A percentile compares a stretch with the other conserved stretches of the same genome.
These are phyloP conservation scores for Heliconius nattereri DNA, from an alignment of 1,140 invertebrate genomes.

Conservation along the genomic window DNA sequence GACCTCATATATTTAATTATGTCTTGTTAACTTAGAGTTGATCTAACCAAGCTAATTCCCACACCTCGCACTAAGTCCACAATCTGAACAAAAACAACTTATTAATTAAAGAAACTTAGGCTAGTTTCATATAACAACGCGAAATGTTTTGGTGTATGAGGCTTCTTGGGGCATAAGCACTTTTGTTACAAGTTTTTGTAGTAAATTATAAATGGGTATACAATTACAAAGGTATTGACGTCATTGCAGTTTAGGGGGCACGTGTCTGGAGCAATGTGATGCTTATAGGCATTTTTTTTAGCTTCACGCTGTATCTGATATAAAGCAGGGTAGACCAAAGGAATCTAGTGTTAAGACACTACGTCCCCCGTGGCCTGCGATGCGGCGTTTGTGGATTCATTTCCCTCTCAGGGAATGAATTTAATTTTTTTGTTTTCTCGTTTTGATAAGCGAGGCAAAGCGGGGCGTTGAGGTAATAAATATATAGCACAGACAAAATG, in stretches of 20 bases:
- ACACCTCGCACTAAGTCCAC: not conserved
- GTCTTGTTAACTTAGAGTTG: not conserved
- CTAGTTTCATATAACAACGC: conserved; percentile 1
- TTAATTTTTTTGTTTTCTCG: too few relatives aligned
- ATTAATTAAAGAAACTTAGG: conserved; percentile 9
- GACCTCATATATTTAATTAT: not conserved
- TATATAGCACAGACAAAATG: too few relatives aligned
- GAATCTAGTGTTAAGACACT: too few relatives aligned
- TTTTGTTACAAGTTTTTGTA: not conserved
- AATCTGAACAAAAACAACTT: conserved; percentile 1
- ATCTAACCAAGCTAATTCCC: not conserved
- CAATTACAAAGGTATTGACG: not conserved
- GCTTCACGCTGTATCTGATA: too few relatives aligned
- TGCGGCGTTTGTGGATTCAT: too few relatives aligned
- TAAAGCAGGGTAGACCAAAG: too few relatives aligned
- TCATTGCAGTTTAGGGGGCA: not conserved
- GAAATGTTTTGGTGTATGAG: not conserved
- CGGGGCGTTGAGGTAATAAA: too few relatives aligned
- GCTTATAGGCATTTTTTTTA: too few relatives aligned
- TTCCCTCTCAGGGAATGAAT: too few relatives aligned
- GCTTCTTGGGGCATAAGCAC: not conserved
- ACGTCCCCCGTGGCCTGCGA: too few relatives aligned
- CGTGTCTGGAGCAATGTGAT: not conserved
- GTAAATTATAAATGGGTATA: not conserved
- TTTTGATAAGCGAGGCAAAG: too few relatives aligned